phyloP scores from a whole-genome alignment of 2,888 invertebrate genomes.

The Melipona beecheii region DNA sequence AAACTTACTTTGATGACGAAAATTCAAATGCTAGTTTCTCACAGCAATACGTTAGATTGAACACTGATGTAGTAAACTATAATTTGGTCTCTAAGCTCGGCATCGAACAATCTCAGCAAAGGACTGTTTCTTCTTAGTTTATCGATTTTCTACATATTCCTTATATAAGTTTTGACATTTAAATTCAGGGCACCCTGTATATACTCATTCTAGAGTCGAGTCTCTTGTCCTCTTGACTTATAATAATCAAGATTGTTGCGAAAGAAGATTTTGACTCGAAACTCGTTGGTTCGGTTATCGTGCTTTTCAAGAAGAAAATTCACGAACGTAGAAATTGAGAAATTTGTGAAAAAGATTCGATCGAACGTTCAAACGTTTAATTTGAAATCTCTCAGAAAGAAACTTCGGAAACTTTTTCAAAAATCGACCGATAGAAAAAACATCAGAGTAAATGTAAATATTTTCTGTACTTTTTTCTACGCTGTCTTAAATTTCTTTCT shows the following conservation, averaged over 20 bases:
- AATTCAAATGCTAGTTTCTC: no score
- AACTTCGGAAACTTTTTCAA: neutral
- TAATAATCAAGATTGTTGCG: neutral
- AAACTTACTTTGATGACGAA: no score
- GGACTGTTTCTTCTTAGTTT: no score
- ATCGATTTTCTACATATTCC: no score
- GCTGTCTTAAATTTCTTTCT: neutral
- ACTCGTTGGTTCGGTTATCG: neutral
- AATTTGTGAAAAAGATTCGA: neutral
- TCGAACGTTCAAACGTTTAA: neutral
- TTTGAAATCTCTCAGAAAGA: neutral
- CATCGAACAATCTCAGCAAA: no score
- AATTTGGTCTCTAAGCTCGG: no score
- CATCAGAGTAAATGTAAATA: no score
- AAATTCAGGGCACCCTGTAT: no score
- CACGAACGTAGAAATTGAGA: neutral
- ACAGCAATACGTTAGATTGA: no score
- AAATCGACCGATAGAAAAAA: neutral
- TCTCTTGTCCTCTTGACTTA: neutral
- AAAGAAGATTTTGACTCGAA: neutral
- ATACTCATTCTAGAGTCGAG: neutral
- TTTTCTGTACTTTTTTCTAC: no score
- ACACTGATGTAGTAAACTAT: no score
- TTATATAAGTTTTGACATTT: no score
- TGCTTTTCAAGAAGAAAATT: neutral